A percentile compares a stretch with the other conserved stretches of the same genome.
Evolutionary conservation across 2,797 vertebrate genomes (phyloP).

Genomic region (Microchirus variegatus): DNA sequence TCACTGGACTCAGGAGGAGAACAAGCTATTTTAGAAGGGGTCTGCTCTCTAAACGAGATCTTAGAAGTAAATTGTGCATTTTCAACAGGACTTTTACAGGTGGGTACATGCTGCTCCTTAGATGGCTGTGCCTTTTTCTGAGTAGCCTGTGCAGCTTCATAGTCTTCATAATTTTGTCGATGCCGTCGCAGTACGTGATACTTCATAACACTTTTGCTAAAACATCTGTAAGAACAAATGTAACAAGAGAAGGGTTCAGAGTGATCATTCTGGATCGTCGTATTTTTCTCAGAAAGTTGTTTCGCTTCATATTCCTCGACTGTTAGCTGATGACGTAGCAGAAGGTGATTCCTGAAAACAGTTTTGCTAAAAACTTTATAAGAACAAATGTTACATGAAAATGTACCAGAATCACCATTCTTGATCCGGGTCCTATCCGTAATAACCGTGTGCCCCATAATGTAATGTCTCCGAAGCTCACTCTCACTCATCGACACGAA

Average conservation of each 20-base stretch:
- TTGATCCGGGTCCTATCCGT: constrained; percentile 78
- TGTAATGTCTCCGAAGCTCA: constrained; percentile 90
- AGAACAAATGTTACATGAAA: constrained; percentile 88
- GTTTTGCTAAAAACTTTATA: constrained; percentile 89
- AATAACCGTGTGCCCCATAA: constrained; percentile 87
- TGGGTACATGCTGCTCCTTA: constrained; percentile 45
- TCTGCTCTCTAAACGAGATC: constrained; percentile 70
- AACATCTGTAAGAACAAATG: constrained; percentile 90
- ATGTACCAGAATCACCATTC: constrained; percentile 73
- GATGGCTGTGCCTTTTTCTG: constrained; percentile 49
- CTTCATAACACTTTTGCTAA: constrained; percentile 88
- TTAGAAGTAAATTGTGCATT: constrained; percentile 73
- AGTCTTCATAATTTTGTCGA: constrained; percentile 73
- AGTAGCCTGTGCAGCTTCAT: constrained; percentile 42
- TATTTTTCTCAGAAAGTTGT: constrained; percentile 41
- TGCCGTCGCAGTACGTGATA: constrained; percentile 91
- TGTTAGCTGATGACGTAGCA: constrained; percentile 85
- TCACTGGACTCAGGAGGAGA: constrained; percentile 79
- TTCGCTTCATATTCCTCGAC: constrained; percentile 61
- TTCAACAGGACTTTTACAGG: constrained; percentile 56
- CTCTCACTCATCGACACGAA: constrained; percentile 89
- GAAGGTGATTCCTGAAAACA: constrained; percentile 90
- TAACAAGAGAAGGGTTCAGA: constrained; percentile 83
- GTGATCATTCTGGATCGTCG: constrained; percentile 52
- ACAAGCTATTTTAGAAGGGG: constrained; percentile 57